These are phyloP conservation scores for Drosophila algonquin DNA, from an alignment of 2,888 invertebrate genomes.

Conservation along the genomic window DNA sequence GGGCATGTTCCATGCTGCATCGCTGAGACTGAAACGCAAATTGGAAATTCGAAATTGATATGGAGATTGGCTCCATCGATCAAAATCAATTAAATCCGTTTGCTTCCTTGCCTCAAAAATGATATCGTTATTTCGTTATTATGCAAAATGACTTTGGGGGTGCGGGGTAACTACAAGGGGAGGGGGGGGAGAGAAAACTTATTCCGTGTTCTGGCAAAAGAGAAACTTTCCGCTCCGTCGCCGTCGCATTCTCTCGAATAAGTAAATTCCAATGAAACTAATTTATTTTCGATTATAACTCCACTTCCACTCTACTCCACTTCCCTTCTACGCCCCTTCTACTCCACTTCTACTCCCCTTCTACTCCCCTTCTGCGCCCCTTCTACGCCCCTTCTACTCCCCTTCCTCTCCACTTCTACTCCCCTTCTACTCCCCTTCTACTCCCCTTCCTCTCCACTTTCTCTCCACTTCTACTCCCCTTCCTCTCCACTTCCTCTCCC, in stretches of 20 bases:
- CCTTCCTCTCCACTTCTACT: too few species aligned
- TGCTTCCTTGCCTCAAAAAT: conserved; percentile 10
- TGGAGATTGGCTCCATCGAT: conserved; percentile 20
- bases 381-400: too few species aligned
- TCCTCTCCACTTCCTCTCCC: neutral
- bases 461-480: neutral
- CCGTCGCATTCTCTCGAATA: conserved; percentile 11
- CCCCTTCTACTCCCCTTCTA: neutral
- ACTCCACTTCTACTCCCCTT: neutral
- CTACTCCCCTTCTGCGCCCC: neutral
- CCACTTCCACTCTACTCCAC: conserved; percentile 1
- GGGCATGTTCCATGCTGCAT: neutral
- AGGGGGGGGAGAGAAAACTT: neutral
- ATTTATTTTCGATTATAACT: conserved; percentile 48
- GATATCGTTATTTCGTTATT: conserved; percentile 37
- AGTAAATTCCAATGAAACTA: conserved; percentile 36
- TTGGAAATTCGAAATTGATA: neutral
- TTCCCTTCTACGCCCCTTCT: neutral
- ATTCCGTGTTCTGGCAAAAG: conserved; percentile 10
- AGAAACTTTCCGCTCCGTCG: conserved; percentile 19
- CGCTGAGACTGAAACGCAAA: neutral
- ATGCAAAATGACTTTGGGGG: conserved; percentile 27
- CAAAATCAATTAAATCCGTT: conserved; percentile 39
- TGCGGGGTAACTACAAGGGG: neutral
- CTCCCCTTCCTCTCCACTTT: neutral